Evolutionary conservation across 2,888 invertebrate species (phyloP), one percentile per base, ranked within the genome.

Genomic region (Aphrophora alni): DNA sequence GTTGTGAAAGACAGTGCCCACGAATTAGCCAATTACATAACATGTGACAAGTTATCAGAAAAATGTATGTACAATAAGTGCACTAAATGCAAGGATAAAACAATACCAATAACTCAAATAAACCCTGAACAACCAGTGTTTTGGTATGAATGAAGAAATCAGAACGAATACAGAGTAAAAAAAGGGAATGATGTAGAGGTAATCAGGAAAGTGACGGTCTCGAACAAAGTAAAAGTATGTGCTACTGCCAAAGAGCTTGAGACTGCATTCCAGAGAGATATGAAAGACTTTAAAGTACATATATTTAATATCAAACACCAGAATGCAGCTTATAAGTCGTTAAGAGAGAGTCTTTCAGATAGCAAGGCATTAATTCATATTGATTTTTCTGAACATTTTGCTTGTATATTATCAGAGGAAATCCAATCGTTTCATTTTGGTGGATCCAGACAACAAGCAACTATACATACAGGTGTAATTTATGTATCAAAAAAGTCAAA

Each of bases 401-500:
- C 38, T n/a, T 75, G 38, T 24, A 75, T 38, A 38, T 24, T 75
- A 17, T 1, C 12, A 17, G 38, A 75, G 21, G 75, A 75, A 38
- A 38, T 75, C 10, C 75, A 75, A 21, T 14, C 69, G 2, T 21
- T 21, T 38, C 75, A 75, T n/a, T 75, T 75, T 38, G 75, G 75
- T n/a, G 28, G 33, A 2, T 33, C 17, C 1, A 33, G 38, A 75
- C 27, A 75, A 7, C 75, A 75, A 38, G 75, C 21, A 7, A 33
- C 75, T 2, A 10, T 75, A 17, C 75, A 75, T 38, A 75, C 75
- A 75, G 75, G 75, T 28, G 38, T 75, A 17, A 24, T 75, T 2
- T 75, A 75, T 75, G 24, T 75, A 8, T 25, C 33, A 1, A 14
- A 38, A 24, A n/a, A n/a, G 38, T 33, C 33, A 3, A 33, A 33